These are phyloP conservation scores for Drosophila conformis DNA, from an alignment of 2,888 invertebrate genomes.

Conservation along the genomic window DNA sequence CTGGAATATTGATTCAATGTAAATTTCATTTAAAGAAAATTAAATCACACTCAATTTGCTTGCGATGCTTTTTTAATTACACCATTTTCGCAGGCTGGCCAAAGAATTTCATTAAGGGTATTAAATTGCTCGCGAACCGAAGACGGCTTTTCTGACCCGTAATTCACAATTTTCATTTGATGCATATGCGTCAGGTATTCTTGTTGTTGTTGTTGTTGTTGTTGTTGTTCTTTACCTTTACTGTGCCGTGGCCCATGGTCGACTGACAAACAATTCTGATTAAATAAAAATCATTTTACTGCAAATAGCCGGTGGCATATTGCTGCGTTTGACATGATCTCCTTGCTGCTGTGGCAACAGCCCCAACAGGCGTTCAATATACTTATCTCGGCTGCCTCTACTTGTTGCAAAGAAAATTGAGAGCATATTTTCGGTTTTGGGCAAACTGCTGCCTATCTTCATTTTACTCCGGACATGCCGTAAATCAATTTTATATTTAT, in stretches of 20 bases:
- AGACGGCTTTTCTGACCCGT: neutral
- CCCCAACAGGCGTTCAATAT: neutral
- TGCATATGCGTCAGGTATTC: conserved; percentile 20
- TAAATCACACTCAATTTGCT: conserved; percentile 2
- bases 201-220: no score
- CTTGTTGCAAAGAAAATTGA: conserved; percentile 52
- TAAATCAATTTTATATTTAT: conserved; percentile 80
- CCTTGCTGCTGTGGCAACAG: conserved; percentile 12
- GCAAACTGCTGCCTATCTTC: conserved; percentile 22
- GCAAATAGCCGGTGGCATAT: conserved; percentile 69
- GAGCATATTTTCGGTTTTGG: conserved; percentile 65
- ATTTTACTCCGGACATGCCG: conserved; percentile 58
- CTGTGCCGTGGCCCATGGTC: conserved; percentile 12
- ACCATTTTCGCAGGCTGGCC: neutral
- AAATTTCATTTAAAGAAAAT: neutral
- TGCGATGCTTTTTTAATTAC: neutral
- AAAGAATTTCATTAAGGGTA: conserved; percentile 5
- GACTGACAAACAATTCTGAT: conserved; percentile 49
- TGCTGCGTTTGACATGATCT: conserved; percentile 65
- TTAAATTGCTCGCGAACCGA: neutral
- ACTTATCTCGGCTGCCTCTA: conserved; percentile 38
- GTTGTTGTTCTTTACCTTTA: conserved; percentile 4
- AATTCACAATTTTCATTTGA: neutral
- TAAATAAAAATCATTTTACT: conserved; percentile 72
- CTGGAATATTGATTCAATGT: neutral